Percentiles rank a stretch among this genome's conserved stretches.
Evolutionary conservation across 1,140 invertebrate genomes (phyloP).

Genomic region (Apis cerana): DNA sequence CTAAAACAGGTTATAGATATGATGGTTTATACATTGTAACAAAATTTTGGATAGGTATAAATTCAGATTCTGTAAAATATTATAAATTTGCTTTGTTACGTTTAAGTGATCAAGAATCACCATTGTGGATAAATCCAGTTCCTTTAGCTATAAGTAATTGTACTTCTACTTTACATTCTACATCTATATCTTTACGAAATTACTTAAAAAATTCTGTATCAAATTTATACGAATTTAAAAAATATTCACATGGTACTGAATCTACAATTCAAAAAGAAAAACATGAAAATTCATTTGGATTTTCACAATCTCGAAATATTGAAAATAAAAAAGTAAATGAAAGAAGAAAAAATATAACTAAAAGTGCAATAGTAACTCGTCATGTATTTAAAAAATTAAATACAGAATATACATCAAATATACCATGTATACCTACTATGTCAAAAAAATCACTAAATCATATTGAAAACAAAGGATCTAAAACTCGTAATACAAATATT

Average conservation of each 20-base stretch:
- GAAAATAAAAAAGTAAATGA: constrained; percentile 39
- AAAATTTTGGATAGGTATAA: constrained; percentile 71
- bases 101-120: constrained; percentile 65
- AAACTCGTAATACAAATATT: constrained; percentile 74
- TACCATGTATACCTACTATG: constrained; percentile 5
- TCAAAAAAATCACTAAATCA: constrained; percentile 36
- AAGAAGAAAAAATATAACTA: constrained; percentile 33
- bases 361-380: constrained; percentile 71
- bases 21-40: constrained; percentile 76
- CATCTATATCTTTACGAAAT: neutral
- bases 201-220: neutral
- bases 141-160: neutral
- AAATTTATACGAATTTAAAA: constrained; percentile 41
- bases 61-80: constrained; percentile 62
- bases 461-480: constrained; percentile 45
- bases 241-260: constrained; percentile 22
- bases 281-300: constrained; percentile 7
- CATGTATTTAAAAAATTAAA: constrained; percentile 70
- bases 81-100: constrained; percentile 74
- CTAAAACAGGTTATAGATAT: constrained; percentile 76
- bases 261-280: neutral
- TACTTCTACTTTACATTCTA: constrained; percentile 1
- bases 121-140: constrained; percentile 52
- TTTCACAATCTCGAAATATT: constrained; percentile 7
- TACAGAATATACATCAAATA: constrained; percentile 31